phyloP scores from a whole-genome alignment of 2,888 invertebrate species.

The Diplazon laetatorius region DNA sequence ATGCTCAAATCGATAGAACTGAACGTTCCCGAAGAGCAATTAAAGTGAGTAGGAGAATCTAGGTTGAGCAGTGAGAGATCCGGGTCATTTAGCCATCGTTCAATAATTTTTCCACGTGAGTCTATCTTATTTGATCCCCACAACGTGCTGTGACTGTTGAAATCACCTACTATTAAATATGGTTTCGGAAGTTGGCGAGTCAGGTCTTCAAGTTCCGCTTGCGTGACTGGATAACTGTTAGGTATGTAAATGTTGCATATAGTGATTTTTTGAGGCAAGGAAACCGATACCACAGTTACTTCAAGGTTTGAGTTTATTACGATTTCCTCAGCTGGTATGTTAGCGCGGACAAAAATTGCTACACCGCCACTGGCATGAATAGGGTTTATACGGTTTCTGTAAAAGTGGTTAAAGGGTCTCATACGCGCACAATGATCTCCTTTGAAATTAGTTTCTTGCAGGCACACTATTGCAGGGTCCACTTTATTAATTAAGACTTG shows the following conservation, averaged over 20 bases:
- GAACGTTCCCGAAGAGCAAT: slow-evolving; percentile 46
- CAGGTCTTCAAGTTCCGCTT: slow-evolving; percentile 52
- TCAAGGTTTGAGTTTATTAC: slow-evolving; percentile 52
- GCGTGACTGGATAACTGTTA: slow-evolving; percentile 34
- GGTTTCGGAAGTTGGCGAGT: slow-evolving; percentile 66
- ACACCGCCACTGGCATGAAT: slow-evolving; percentile 53
- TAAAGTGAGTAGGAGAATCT: slow-evolving; percentile 55
- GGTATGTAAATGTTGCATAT: slow-evolving; percentile 65
- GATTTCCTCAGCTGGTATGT: slow-evolving; percentile 39
- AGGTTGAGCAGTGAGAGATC: slow-evolving; percentile 55
- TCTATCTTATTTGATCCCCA: slow-evolving; percentile 61
- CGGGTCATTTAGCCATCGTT: slow-evolving; percentile 53
- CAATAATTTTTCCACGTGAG: slow-evolving; percentile 52
- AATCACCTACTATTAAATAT: slow-evolving; percentile 67
- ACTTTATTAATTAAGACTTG: slow-evolving; percentile 39
- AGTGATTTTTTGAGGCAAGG: slow-evolving; percentile 35
- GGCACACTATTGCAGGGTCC: slow-evolving; percentile 34
- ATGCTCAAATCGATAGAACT: slow-evolving; percentile 61
- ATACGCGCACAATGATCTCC: neutral
- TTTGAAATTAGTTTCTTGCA: slow-evolving; percentile 54
- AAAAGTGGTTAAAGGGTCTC: slow-evolving; percentile 26
- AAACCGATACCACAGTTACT: slow-evolving; percentile 49
- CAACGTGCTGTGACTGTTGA: slow-evolving; percentile 64
- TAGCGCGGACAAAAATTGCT: slow-evolving; percentile 34
- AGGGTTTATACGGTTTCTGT: slow-evolving; percentile 48